Evolutionary conservation across 2,113 vertebrate species (phyloP), one percentile per base, ranked within the genome.

Genomic region (Ciconia stormi): DNA sequence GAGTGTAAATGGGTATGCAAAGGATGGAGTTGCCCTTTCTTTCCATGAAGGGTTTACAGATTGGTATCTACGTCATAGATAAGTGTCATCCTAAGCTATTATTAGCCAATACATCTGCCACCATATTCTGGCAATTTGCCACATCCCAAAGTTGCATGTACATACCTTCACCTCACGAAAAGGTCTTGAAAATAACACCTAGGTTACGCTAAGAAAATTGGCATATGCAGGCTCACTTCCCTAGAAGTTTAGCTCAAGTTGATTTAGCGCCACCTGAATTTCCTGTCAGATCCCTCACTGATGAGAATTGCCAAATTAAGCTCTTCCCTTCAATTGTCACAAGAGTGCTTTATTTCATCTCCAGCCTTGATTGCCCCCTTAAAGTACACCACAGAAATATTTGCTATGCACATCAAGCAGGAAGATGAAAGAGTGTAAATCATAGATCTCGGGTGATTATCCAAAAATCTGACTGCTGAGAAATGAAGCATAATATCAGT

Each of bases 321-420:
- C 69, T 94, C 86, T 97, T 93, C 30, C 79, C 93, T 96, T 70
- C 82, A 62, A 69, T 90, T 82, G 59, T 86, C 72, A 95, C 25
- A 67, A 67, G 59, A 90, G 86, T 62, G 78, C 74, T 40, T 79
- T 85, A 50, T 86, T 90, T 93, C 90, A 78, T 93, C 79, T 62
- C 89, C 49, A 87, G 89, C 74, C 49, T 53, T 97, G 93, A 98
- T 95, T 97, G 86, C 79, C 62, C 79, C 90, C 58, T 96, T 92
- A 73, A 95, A 97, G 55, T 52, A 62, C 87, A 93, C 83, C 84
- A 74, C 53, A 81, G 83, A 97, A 96, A 66, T 94, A 89, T 89
- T 97, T 95, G 82, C 83, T 86, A 27, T 63, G 87, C 34, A 27
- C 92, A 85, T 82, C 92, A 87, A 95, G 77, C 77, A 93, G 58